Conservation (phyloP, 2,113 vertebrate species). For the Petromus typicus region DNA sequence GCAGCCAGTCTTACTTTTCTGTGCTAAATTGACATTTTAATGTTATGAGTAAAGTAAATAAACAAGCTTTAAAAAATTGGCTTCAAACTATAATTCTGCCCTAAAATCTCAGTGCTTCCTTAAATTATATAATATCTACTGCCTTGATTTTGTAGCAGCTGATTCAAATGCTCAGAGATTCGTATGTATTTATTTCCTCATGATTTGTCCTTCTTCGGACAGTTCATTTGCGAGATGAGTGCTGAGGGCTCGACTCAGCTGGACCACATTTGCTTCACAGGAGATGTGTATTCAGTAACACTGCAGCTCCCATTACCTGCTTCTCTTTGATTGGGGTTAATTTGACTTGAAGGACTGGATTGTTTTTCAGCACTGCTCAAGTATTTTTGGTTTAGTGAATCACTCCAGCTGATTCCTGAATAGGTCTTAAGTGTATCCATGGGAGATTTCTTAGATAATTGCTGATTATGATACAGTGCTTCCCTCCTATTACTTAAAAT, state of each 20-base stretch:
- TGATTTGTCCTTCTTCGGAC: background rate
- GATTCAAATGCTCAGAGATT: background rate
- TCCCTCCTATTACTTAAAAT: background rate
- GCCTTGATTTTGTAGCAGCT: constrained; percentile 1
- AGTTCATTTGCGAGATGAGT: background rate
- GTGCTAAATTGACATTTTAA: background rate
- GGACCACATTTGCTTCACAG: background rate
- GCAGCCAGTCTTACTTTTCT: background rate
- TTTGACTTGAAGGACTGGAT: background rate
- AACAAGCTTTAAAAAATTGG: constrained; percentile 21
- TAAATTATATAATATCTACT: background rate
- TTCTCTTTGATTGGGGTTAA: background rate
- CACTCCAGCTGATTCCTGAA: background rate
- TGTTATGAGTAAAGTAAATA: background rate
- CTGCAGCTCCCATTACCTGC: background rate
- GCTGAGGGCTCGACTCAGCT: background rate
- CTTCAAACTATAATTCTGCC: background rate
- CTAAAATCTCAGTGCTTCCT: background rate
- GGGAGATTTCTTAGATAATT: background rate
- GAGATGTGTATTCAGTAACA: background rate
- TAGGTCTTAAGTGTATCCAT: background rate
- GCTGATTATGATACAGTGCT: background rate
- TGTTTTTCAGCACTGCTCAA: background rate
- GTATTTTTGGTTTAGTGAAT: constrained; percentile 54
- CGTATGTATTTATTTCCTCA: background rate